A percentile compares a stretch with the other conserved stretches of the same genome.
Evolutionary conservation across 1,140 invertebrate genomes (phyloP).

Genomic region (Aplysia californica): DNA sequence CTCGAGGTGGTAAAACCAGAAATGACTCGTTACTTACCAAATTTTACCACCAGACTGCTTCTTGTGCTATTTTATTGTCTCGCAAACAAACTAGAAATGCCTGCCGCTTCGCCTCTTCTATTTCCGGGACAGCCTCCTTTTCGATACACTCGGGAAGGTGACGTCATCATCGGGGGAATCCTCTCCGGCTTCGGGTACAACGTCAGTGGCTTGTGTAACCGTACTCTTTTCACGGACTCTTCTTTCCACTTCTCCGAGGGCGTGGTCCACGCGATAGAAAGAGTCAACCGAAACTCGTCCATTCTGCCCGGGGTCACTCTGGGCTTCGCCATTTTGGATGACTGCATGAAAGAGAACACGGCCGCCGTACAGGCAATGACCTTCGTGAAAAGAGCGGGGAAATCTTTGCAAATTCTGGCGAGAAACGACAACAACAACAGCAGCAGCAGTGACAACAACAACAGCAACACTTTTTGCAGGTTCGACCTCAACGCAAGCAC

Average conservation of each 20-base stretch:
- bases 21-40: too few species aligned
- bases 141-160: background rate
- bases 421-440: slow-evolving; percentile 74
- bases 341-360: slow-evolving; percentile 80
- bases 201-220: background rate
- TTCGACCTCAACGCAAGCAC: background rate
- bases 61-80: too few species aligned
- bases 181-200: background rate
- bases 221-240: background rate
- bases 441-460: background rate
- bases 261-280: background rate
- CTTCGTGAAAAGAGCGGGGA: slow-evolving; percentile 83
- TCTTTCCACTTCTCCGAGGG: slow-evolving; percentile 10
- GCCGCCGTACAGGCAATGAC: slow-evolving; percentile 81
- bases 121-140: background rate
- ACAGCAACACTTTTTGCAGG: too few species aligned
- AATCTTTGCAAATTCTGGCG: slow-evolving; percentile 79
- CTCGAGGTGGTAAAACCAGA: too few species aligned
- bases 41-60: too few species aligned
- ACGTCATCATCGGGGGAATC: background rate
- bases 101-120: background rate
- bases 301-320: slow-evolving; percentile 70
- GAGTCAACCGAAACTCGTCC: background rate
- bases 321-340: slow-evolving; percentile 81
- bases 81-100: too few species aligned